Conservation (phyloP, 2,797 vertebrate species). For the Uromys caudimaculatus region DNA sequence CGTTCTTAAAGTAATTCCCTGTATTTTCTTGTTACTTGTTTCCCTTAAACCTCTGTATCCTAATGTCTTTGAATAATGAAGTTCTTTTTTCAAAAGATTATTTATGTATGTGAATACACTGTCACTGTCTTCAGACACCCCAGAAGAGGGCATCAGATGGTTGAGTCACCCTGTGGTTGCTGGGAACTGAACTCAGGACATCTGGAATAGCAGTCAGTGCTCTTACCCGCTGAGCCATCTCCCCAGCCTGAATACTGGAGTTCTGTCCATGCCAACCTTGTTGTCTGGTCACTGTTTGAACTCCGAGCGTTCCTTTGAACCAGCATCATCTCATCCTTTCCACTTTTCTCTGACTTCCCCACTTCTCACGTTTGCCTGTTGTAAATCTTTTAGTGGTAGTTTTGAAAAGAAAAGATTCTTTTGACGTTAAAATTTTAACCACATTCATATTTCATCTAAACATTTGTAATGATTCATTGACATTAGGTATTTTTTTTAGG, state of each 20-base stretch:
- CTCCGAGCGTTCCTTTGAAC: not conserved
- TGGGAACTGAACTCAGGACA: no score
- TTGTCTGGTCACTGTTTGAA: not conserved
- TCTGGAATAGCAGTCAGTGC: no score
- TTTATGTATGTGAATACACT: no score
- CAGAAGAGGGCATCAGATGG: no score
- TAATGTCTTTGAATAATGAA: no score
- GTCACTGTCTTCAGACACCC: no score
- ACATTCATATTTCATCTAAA: not conserved
- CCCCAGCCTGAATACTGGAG: not conserved
- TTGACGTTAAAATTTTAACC: not conserved
- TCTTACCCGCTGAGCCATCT: no score
- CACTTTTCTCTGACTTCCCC: not conserved
- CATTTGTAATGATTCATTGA: not conserved
- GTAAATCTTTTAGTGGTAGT: not conserved
- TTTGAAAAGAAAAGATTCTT: not conserved
- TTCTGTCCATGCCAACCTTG: not conserved
- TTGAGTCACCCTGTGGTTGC: no score
- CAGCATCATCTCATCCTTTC: not conserved
- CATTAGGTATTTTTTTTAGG: not conserved
- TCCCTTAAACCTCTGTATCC: not conserved
- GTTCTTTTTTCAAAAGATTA: no score
- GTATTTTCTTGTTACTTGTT: not conserved
- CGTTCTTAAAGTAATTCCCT: not conserved
- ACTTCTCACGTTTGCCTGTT: not conserved